Evolutionary conservation across 1,140 invertebrate genomes (phyloP).

Genomic region (Megathymus violae): DNA sequence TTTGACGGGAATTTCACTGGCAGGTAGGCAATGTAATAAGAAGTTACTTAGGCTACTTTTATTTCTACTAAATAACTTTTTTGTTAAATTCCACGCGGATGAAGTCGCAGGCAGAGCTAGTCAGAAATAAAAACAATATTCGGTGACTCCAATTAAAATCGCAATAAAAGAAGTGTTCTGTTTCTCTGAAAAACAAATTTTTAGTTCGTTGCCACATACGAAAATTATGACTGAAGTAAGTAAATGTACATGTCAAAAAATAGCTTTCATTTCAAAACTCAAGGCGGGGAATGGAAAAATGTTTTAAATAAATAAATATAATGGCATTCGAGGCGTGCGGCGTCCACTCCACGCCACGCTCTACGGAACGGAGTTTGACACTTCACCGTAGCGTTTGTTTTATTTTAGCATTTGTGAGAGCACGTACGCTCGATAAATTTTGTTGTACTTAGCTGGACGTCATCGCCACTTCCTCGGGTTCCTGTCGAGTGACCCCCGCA

Average conservation of each 20-base stretch:
- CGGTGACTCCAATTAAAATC: constrained; percentile 26
- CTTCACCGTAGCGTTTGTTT: constrained; percentile 59
- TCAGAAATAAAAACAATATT: too few relatives aligned
- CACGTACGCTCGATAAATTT: constrained; percentile 77
- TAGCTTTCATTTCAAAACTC: constrained; percentile 28
- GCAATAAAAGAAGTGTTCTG: constrained; percentile 17
- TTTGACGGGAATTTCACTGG: too few relatives aligned
- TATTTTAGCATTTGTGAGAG: constrained; percentile 67
- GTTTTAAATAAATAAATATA: constrained; percentile 42
- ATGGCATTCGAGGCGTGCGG: constrained; percentile 24
- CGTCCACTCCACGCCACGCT: constrained; percentile 33
- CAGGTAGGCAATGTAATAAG: too few relatives aligned
- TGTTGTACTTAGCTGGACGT: constrained; percentile 69
- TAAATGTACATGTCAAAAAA: constrained; percentile 31
- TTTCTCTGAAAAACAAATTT: constrained; percentile 26
- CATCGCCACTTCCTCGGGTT: constrained; percentile 62
- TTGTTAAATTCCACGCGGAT: too few relatives aligned
- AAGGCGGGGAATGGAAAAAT: constrained; percentile 28
- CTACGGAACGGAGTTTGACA: constrained; percentile 66
- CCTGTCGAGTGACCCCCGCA: constrained; percentile 59
- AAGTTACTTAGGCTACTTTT: too few relatives aligned
- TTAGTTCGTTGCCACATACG: constrained; percentile 5
- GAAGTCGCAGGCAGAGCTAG: too few relatives aligned
- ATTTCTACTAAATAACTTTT: too few relatives aligned
- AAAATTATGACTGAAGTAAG: constrained; percentile 15